Conservation (phyloP, 2,113 vertebrate species). For the Tamias sibiricus region DNA sequence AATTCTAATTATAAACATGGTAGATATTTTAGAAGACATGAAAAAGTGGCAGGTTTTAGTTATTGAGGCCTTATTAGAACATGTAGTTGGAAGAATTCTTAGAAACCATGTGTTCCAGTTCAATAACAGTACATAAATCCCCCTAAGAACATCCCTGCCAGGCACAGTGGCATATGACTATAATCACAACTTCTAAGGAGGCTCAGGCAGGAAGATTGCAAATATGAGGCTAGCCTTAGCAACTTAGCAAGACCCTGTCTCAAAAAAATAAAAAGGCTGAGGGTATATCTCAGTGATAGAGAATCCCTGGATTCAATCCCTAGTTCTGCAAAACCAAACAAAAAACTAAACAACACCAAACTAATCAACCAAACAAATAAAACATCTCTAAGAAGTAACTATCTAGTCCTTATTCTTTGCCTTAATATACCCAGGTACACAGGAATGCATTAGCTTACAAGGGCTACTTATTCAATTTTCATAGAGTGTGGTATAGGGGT, state of each 20-base stretch:
- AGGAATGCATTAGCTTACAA: not conserved
- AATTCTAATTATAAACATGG: not conserved
- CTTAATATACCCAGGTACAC: not conserved
- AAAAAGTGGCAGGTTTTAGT: constrained; percentile 10
- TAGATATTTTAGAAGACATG: not conserved
- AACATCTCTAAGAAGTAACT: not conserved
- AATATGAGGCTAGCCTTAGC: too few relatives aligned
- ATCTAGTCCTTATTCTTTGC: constrained; percentile 33
- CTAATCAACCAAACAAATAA: too few relatives aligned
- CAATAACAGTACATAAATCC: not conserved
- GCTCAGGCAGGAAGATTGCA: too few relatives aligned
- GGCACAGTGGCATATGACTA: too few relatives aligned
- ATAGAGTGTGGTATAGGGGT: not conserved
- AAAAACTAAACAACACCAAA: too few relatives aligned
- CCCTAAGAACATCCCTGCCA: not conserved
- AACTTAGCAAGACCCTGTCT: too few relatives aligned
- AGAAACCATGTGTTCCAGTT: not conserved
- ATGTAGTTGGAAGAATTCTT: constrained; percentile 6
- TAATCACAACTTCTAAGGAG: too few relatives aligned
- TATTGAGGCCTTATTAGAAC: not conserved
- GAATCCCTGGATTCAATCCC: too few relatives aligned
- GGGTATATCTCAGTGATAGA: too few relatives aligned
- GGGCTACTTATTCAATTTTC: not conserved
- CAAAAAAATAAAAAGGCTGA: too few relatives aligned
- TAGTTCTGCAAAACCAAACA: too few relatives aligned